Evolutionary conservation across 1,140 invertebrate species (phyloP), one percentile per base, ranked within the genome.

Genomic region (Eriosoma lanigerum): DNA sequence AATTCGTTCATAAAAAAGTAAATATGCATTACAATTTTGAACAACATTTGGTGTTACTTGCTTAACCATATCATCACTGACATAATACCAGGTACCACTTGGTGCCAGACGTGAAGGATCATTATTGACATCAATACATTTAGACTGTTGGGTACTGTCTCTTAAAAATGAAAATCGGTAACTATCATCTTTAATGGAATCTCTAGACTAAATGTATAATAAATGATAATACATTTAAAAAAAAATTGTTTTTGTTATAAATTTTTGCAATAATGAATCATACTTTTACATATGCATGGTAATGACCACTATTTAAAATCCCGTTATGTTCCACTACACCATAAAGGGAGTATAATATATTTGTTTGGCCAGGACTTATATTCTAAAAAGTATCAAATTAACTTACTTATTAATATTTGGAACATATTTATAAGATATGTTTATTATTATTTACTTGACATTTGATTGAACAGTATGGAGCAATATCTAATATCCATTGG

Each of bases 321-420:
- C 97, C 97, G 81, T 91, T 93, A 85, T 99, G 97, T 84, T 96
- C 95, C 17, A 99, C 96, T 9, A 99, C 90, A 4, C 96, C 97
- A 84, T 97, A 99, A 24, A 99, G 87, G 0, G 94, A 92, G 86
- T 99, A 99, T 26, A 95, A 85, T 13, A 96, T 87, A 85, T 91
- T 88, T 70, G 87, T 89, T 84, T 93, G 91, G n/a, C 70, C 81
- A 44, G 72, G 70, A 15, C 48, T 54, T 54, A 81, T 68, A 58
- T 82, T 60, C 76, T 82, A 76, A 46, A 46, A 68, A 17, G 9
- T 26, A 72, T 4, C 8, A 38, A 38, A 38, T 8, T 4, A 38
- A 38, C 32, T 17, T 29, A 38, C 21, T 26, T 13, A 19, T 21
- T 66, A 38, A 21, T 46, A 1, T 21, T 24, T 46, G 3, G 8